These are phyloP conservation scores for Cirrhinus mrigala DNA, from an alignment of 2,797 vertebrate genomes.

Conservation along the genomic window DNA sequence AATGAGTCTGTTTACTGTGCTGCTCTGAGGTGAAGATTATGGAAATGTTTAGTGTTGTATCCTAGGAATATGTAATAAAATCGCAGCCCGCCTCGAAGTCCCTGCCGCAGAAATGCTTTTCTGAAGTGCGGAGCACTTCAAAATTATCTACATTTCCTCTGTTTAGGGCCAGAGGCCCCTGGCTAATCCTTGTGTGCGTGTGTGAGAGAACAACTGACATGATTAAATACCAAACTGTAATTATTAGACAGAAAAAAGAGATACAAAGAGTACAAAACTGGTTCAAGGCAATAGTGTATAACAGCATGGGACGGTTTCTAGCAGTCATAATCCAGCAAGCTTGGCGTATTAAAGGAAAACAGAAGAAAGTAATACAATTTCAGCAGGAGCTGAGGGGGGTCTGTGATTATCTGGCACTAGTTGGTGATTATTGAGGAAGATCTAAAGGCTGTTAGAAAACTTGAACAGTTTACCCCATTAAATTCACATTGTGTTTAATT, in stretches of 20 bases:
- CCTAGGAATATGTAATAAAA: conserved; percentile 62
- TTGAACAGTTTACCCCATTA: conserved; percentile 45
- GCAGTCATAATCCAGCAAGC: conserved; percentile 1
- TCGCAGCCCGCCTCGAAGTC: conserved; percentile 52
- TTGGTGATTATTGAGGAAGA: conserved; percentile 24
- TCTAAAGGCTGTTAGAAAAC: conserved; percentile 39
- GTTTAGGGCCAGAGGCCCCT: conserved; percentile 39
- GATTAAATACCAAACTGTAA: conserved; percentile 42
- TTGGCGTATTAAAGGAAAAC: background rate
- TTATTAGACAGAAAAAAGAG: conserved; percentile 13
- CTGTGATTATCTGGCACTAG: background rate
- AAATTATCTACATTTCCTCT: conserved; percentile 52
- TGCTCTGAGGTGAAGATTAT: conserved; percentile 63
- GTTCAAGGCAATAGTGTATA: conserved; percentile 33
- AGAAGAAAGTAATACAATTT: background rate
- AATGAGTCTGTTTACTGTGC: conserved; percentile 60
- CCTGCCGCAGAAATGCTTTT: conserved; percentile 57
- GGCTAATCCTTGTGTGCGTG: background rate
- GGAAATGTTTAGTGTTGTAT: conserved; percentile 67
- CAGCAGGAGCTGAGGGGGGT: background rate
- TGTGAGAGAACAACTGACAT: conserved; percentile 10
- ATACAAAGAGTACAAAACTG: conserved; percentile 23
- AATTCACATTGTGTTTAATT: conserved; percentile 54
- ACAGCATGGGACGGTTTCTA: background rate
- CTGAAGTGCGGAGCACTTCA: conserved; percentile 57